These are phyloP conservation scores for Hypanus sabinus DNA, from an alignment of 2,113 vertebrate species.

Conservation along the genomic window DNA sequence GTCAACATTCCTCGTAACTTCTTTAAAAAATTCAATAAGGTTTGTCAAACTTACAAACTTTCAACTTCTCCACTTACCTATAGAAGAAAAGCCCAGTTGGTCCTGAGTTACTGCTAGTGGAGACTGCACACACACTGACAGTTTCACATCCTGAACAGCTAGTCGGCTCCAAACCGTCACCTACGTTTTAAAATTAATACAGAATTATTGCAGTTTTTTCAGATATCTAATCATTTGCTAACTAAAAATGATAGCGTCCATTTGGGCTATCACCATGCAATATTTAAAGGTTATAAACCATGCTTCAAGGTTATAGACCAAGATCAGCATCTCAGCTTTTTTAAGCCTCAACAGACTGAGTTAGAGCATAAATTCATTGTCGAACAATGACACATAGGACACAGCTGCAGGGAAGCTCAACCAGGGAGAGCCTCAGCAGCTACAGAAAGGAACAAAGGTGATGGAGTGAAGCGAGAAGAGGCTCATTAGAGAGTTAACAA, in stretches of 20 bases:
- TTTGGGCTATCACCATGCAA: background rate
- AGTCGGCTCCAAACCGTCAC: constrained; percentile 66
- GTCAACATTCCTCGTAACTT: too few relatives aligned
- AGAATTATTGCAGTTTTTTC: constrained; percentile 22
- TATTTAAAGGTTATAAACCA: background rate
- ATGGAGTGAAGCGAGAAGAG: background rate
- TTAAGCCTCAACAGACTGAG: background rate
- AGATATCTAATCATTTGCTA: background rate
- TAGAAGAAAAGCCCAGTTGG: constrained; percentile 68
- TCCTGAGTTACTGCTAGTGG: constrained; percentile 74
- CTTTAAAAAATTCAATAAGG: too few relatives aligned
- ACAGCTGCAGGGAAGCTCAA: background rate
- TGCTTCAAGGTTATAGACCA: too few relatives aligned
- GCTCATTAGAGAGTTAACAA: background rate
- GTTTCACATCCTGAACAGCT: constrained; percentile 55
- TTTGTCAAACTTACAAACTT: too few relatives aligned
- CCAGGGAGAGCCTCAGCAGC: background rate
- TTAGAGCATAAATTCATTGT: background rate
- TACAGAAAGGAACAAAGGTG: background rate
- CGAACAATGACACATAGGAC: background rate
- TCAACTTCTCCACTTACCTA: constrained; percentile 76
- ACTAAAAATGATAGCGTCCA: background rate
- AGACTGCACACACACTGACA: constrained; percentile 70
- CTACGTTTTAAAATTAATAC: constrained; percentile 50
- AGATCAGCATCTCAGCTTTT: background rate